phyloP scores from a whole-genome alignment of 2,797 vertebrate genomes.

The Poeciliopsis gracilis region DNA sequence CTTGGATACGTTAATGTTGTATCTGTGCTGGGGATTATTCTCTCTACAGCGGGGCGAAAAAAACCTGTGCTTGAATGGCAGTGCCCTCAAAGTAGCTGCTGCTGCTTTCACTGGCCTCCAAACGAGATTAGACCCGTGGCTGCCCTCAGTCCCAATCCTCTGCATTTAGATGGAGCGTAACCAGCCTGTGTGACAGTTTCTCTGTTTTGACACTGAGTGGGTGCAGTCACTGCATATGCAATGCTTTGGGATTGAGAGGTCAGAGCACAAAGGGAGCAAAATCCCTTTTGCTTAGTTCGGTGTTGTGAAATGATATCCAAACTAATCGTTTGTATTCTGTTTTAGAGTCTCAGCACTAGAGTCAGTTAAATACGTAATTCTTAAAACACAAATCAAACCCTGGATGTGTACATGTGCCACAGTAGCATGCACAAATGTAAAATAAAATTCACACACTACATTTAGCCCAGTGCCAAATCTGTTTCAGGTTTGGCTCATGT shows the following conservation, averaged over 20 bases:
- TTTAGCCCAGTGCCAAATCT: conserved; percentile 16
- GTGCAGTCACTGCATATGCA: conserved; percentile 67
- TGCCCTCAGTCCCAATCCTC: conserved; percentile 80
- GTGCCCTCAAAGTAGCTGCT: conserved; percentile 80
- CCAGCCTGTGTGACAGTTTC: conserved; percentile 76
- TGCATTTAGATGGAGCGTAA: conserved; percentile 79
- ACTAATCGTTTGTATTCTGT: conserved; percentile 19
- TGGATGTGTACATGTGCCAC: not conserved
- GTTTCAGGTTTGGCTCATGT: conserved; percentile 64
- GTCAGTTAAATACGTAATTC: conserved; percentile 14
- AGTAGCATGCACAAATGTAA: not conserved
- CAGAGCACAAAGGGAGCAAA: conserved; percentile 59
- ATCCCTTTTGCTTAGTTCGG: conserved; percentile 48
- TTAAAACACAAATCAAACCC: conserved; percentile 6
- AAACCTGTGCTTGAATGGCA: conserved; percentile 82
- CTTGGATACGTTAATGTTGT: conserved; percentile 85
- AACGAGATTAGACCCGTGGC: conserved; percentile 84
- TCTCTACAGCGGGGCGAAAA: conserved; percentile 68
- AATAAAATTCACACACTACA: conserved; percentile 23
- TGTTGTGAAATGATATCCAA: conserved; percentile 36
- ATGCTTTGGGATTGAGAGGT: conserved; percentile 77
- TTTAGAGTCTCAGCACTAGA: not conserved
- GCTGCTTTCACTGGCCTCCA: conserved; percentile 82
- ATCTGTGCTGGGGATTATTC: conserved; percentile 84
- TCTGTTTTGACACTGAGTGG: conserved; percentile 79